Percentiles rank a stretch among this genome's conserved stretches.
Evolutionary conservation across 2,113 vertebrate species (phyloP).

Genomic region (Eulemur macaco): DNA sequence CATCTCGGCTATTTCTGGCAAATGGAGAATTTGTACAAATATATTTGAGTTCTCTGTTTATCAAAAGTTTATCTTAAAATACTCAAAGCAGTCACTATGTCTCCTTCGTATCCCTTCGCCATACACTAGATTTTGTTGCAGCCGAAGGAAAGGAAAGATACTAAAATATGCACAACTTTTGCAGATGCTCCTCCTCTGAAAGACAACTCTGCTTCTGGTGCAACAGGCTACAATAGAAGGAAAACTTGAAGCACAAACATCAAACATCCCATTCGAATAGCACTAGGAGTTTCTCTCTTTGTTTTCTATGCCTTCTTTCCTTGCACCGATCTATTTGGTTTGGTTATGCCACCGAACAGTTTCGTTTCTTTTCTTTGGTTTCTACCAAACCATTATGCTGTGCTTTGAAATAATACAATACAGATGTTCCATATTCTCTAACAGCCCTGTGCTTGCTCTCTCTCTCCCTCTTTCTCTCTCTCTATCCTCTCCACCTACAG

Average conservation of each 20-base stretch:
- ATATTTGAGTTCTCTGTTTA: slow-evolving; percentile 12
- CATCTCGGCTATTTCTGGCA: slow-evolving; percentile 20
- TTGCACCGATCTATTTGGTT: not conserved
- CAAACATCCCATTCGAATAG: accelerated
- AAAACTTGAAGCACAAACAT: not conserved
- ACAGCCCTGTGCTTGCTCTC: not conserved
- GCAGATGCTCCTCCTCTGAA: not conserved
- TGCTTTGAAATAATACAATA: not conserved
- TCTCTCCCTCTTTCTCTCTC: not conserved
- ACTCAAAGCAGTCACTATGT: not conserved
- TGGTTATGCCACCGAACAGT: not conserved
- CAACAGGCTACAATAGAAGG: not conserved
- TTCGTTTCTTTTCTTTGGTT: slow-evolving; percentile 28
- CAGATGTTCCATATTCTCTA: slow-evolving; percentile 26
- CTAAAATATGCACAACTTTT: not conserved
- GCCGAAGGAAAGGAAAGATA: not conserved
- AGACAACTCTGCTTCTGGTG: too few species aligned
- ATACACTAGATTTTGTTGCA: not conserved
- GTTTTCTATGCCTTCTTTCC: not conserved
- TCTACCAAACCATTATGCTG: not conserved
- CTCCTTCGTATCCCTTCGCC: not conserved
- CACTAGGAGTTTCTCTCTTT: not conserved
- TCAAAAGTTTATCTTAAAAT: slow-evolving; percentile 27
- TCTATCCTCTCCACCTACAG: not conserved
- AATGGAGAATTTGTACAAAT: slow-evolving; percentile 11